A percentile compares a stretch with the other conserved stretches of the same genome.
These are phyloP conservation scores for Hepsetus odoe DNA, from an alignment of 2,113 vertebrate species.

Conservation along the genomic window DNA sequence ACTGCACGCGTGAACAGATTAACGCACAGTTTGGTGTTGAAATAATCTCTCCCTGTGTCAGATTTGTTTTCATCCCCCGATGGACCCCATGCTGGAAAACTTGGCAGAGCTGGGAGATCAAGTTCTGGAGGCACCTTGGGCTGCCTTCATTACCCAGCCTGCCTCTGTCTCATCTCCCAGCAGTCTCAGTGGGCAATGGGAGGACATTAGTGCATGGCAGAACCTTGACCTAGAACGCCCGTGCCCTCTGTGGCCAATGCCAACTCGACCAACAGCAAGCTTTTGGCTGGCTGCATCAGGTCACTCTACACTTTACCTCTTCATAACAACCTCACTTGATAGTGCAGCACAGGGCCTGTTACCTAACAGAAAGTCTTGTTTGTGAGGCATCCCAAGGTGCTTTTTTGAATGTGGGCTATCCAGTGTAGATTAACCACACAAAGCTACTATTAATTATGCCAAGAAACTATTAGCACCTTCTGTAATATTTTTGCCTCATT, in stretches of 20 bases:
- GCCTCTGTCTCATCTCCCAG: constrained; percentile 41
- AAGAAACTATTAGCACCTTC: constrained; percentile 84
- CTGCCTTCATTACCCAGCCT: constrained; percentile 52
- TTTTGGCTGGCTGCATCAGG: constrained; percentile 46
- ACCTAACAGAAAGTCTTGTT: constrained; percentile 25
- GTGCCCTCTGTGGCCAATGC: constrained; percentile 40
- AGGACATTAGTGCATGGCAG: constrained; percentile 60
- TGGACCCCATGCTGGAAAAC: constrained; percentile 47
- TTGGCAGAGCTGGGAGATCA: constrained; percentile 48
- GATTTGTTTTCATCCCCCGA: constrained; percentile 51
- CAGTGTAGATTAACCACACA: constrained; percentile 54
- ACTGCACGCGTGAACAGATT: constrained; percentile 52
- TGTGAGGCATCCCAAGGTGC: constrained; percentile 37
- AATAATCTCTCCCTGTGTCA: constrained; percentile 56
- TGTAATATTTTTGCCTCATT: constrained; percentile 85
- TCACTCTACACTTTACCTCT: constrained; percentile 53
- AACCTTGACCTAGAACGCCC: constrained; percentile 64
- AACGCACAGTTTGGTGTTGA: constrained; percentile 52
- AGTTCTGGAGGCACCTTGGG: constrained; percentile 52
- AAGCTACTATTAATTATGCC: constrained; percentile 79
- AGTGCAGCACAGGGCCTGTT: background rate
- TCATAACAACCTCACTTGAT: background rate
- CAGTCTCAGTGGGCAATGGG: constrained; percentile 54
- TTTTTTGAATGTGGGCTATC: constrained; percentile 56
- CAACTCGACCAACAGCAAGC: constrained; percentile 21